phyloP scores from a whole-genome alignment of 2,797 vertebrate genomes.

The Danio tinwini region DNA sequence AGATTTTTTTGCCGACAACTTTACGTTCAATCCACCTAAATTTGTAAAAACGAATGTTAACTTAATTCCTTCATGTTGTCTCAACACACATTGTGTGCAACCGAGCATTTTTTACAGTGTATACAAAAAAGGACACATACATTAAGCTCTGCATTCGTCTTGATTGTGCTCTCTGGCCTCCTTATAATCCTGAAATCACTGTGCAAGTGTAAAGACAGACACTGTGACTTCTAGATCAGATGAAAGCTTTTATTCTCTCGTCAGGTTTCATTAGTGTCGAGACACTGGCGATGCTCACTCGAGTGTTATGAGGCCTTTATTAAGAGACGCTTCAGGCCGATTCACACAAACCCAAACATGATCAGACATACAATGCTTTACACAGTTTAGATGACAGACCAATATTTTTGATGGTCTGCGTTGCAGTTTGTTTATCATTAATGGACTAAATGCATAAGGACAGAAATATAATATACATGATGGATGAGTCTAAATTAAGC shows the following conservation, averaged over 20 bases:
- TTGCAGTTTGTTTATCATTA: not conserved
- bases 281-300: conserved; percentile 11
- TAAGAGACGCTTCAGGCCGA: conserved; percentile 25
- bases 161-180: conserved; percentile 39
- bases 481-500: not conserved
- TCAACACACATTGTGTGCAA: too few species aligned
- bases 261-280: conserved; percentile 51
- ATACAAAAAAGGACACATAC: too few species aligned
- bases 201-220: conserved; percentile 38
- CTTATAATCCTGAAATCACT: conserved; percentile 24
- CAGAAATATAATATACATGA: not conserved
- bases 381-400: not conserved
- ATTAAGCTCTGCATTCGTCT: not conserved
- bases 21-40: too few species aligned
- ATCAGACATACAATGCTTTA: not conserved
- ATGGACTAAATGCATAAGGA: not conserved
- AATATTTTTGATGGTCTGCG: not conserved
- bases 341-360: not conserved
- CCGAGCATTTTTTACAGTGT: too few species aligned
- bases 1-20: too few species aligned
- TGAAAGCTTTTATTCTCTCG: conserved; percentile 38
- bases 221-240: conserved; percentile 46
- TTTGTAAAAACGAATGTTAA: too few species aligned
- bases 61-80: too few species aligned
- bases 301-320: conserved; percentile 11